Base-by-base conservation (phyloP, 2,888 invertebrate species). In the Tiliacea aurago region DNA sequence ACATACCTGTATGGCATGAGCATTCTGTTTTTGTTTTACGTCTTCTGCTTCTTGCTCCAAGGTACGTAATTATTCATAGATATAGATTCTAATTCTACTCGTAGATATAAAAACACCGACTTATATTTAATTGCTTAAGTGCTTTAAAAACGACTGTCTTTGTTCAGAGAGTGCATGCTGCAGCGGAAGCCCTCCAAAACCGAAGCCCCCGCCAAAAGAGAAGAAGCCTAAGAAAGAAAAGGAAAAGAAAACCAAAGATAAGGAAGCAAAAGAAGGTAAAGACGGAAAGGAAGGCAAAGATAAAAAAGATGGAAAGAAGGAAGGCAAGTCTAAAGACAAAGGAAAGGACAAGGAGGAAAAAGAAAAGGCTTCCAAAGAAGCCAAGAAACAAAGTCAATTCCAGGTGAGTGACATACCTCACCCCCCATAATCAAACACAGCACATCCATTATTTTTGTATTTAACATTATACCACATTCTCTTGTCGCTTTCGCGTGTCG, bases 1-100 rank as follows among this genome's bases (percentile, higher is more conserved):
- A 98, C 99, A 84, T 99, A 99, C 96, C 97, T 99, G 83, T 99
- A 99, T 95, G 98, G 99, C 90, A 98, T 98, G 97, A 99, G 99
- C 96, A 98, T 99, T 95, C 97, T 99, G 89, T 99, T 99, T 97
- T 97, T 99, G 92, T 97, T 99, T 87, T 99, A 99, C 97, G 99
- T 99, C 86, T 99, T 99, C 97, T 98, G 99, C 97, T 99, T 99
- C 97, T 97, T 99, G 89, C 97, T 99, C 87, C 99, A 98, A 97
- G 97, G 97, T 97, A 91, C 93, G 95, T 92, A 78, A 67, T 37
- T 51, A 51, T 33, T 28, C 33, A 53, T 28, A 20, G n/a, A n/a
- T n/a, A n/a, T n/a, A n/a, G n/a, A n/a, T n/a, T n/a, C 0, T 10
- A 20, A n/a, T 1, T 43, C 18, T 15, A n/a, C n/a, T n/a, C n/a